These are phyloP conservation scores for Sibirionetta formosa DNA, from an alignment of 2,797 vertebrate species.

Conservation along the genomic window DNA sequence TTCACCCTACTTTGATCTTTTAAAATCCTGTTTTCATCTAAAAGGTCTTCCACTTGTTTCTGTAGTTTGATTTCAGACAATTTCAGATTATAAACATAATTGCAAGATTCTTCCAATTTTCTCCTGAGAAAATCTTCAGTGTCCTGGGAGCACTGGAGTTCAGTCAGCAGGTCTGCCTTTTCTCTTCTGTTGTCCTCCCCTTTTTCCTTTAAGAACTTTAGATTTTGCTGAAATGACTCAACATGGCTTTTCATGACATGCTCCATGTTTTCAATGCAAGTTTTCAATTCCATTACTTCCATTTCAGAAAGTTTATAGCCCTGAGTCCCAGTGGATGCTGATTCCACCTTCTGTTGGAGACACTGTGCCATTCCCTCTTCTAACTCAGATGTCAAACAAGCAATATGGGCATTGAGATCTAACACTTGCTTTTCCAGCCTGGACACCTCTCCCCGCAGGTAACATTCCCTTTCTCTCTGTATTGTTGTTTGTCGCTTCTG, in stretches of 20 bases:
- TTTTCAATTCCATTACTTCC: conserved; percentile 44
- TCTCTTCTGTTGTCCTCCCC: conserved; percentile 76
- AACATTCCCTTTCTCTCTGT: conserved; percentile 81
- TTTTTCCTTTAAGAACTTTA: conserved; percentile 79
- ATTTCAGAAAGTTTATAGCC: neutral
- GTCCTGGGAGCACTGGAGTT: conserved; percentile 82
- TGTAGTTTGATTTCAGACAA: conserved; percentile 80
- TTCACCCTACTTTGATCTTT: conserved; percentile 45
- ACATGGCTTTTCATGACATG: conserved; percentile 76
- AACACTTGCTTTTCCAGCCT: conserved; percentile 84
- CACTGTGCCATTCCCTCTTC: neutral
- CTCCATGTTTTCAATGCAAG: conserved; percentile 41
- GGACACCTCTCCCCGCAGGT: conserved; percentile 81
- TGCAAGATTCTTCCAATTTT: conserved; percentile 84
- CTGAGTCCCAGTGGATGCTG: conserved; percentile 50
- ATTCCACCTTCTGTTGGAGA: neutral
- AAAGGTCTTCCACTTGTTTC: conserved; percentile 81
- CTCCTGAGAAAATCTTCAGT: conserved; percentile 75
- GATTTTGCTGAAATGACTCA: conserved; percentile 81
- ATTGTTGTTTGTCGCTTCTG: conserved; percentile 84
- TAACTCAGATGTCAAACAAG: conserved; percentile 64
- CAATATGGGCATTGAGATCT: conserved; percentile 79
- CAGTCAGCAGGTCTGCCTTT: conserved; percentile 67
- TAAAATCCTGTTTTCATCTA: conserved; percentile 81
- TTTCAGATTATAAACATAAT: conserved; percentile 72